phyloP scores from a whole-genome alignment of 2,888 invertebrate species.

The Drosophila koepferae region DNA sequence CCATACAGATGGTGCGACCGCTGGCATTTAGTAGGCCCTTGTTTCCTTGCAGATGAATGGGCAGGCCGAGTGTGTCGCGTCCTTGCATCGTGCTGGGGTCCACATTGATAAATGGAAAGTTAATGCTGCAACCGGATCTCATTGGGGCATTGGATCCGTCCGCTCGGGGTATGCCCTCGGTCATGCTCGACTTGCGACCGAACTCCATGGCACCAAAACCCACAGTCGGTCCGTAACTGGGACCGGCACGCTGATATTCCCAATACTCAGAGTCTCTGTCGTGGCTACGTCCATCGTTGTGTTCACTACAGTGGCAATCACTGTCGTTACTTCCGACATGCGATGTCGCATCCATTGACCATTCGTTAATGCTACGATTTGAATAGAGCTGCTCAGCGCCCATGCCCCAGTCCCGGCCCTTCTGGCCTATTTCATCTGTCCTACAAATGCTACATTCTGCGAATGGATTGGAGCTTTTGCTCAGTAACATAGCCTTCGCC shows the following conservation, averaged over 20 bases:
- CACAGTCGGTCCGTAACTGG: not conserved
- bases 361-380: not conserved
- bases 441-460: not conserved
- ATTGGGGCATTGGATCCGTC: not conserved
- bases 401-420: not conserved
- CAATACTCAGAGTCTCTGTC: not conserved
- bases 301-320: not conserved
- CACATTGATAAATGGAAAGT: not conserved
- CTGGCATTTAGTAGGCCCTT: slow-evolving; percentile 21
- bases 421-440: not conserved
- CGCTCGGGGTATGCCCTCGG: not conserved
- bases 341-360: not conserved
- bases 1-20: not conserved
- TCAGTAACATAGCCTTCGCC: not conserved
- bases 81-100: not conserved
- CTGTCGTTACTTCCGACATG: not conserved
- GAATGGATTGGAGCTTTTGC: not conserved
- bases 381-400: not conserved
- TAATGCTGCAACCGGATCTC: slow-evolving; percentile 15
- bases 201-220: slow-evolving; percentile 7
- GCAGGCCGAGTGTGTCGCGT: slow-evolving; percentile 35
- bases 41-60: slow-evolving; percentile 31
- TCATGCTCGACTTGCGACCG: slow-evolving; percentile 11
- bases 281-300: not conserved
- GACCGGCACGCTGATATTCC: not conserved